Percentiles rank a stretch among this genome's conserved stretches.
These are phyloP conservation scores for Phalloptychus januarius DNA, from an alignment of 2,797 vertebrate species.

Conservation along the genomic window DNA sequence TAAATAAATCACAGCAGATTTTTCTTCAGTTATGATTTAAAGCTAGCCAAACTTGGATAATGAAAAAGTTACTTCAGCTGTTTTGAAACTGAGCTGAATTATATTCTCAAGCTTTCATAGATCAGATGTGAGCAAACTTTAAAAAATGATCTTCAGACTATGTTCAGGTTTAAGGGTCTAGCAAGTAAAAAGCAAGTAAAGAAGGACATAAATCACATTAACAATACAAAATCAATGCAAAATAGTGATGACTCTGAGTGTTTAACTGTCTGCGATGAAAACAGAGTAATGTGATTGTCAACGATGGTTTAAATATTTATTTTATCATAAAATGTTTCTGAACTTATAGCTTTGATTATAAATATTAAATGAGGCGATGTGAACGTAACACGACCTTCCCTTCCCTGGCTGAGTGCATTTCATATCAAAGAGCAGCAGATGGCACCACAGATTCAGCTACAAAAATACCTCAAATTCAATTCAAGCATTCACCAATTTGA, in stretches of 20 bases:
- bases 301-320: not conserved
- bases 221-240: not conserved
- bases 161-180: not conserved
- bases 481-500: not conserved
- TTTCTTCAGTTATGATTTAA: not conserved
- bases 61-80: not conserved
- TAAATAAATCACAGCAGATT: not conserved
- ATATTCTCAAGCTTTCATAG: not conserved
- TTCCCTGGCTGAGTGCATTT: conserved; percentile 36
- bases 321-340: not conserved
- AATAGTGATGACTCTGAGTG: not conserved
- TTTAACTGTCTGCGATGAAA: not conserved
- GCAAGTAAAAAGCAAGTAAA: not conserved
- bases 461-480: not conserved
- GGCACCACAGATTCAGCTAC: conserved; percentile 63
- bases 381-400: conserved; percentile 59
- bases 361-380: conserved; percentile 13
- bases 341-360: not conserved
- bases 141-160: not conserved
- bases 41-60: not conserved
- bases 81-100: not conserved
- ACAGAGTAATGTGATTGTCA: not conserved
- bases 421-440: conserved; percentile 54
- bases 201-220: not conserved
- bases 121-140: not conserved